A percentile compares a stretch with the other conserved stretches of the same genome.
Conservation (phyloP, 35 echinoderm and acorn worm species). For the Strongylocentrotus purpuratus region DNA sequence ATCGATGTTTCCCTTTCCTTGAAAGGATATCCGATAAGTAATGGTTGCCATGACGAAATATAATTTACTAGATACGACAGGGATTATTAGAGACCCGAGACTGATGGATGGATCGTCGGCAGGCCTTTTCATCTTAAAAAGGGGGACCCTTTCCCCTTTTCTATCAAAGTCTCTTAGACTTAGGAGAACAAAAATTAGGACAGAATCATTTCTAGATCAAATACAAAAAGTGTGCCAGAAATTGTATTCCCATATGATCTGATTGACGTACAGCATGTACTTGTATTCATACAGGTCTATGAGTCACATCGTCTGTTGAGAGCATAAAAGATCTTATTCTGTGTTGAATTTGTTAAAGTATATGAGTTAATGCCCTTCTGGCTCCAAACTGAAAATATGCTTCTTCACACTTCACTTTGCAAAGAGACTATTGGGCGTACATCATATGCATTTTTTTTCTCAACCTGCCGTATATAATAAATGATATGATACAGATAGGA, state of each 20-base stretch:
- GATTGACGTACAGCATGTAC: neutral
- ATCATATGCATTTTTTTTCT: no score
- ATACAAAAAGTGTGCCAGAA: neutral
- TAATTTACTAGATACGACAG: neutral
- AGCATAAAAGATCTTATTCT: no score
- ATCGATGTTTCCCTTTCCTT: neutral
- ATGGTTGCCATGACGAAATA: neutral
- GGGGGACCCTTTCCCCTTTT: neutral
- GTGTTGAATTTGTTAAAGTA: no score
- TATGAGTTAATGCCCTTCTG: no score
- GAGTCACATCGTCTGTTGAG: neutral
- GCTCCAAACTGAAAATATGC: neutral
- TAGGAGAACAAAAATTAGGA: neutral
- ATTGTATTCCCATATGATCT: neutral
- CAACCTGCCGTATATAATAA: no score
- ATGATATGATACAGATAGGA: no score
- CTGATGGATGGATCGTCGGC: neutral
- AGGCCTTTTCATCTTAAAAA: neutral
- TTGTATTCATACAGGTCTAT: neutral
- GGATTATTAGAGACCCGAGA: neutral
- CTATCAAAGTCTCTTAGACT: neutral
- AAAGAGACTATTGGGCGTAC: no score
- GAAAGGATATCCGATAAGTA: neutral
- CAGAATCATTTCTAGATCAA: slow-evolving; percentile 3
- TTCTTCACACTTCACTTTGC: neutral